Percentiles rank a stretch among this genome's conserved stretches.
phyloP scores from a whole-genome alignment of 2,797 vertebrate genomes.

The Sebastiscus tertius region DNA sequence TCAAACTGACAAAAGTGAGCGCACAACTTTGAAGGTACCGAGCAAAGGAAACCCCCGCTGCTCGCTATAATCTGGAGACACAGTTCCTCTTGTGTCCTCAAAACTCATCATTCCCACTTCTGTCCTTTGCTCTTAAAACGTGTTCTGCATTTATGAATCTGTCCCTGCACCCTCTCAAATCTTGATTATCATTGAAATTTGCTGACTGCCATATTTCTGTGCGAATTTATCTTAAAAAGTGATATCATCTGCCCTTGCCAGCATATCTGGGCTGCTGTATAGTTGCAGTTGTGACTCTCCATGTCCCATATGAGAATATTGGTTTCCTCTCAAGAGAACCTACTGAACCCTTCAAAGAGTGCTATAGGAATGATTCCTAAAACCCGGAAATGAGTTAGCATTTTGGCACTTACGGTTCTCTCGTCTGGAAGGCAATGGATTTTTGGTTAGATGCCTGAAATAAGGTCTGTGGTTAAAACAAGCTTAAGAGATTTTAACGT shows the following conservation, averaged over 20 bases:
- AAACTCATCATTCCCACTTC: background rate
- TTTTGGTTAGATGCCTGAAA: too few relatives aligned
- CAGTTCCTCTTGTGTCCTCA: constrained; percentile 8
- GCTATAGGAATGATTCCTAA: too few relatives aligned
- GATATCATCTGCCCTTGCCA: constrained; percentile 9
- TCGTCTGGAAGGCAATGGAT: too few relatives aligned
- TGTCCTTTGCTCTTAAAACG: constrained; percentile 1
- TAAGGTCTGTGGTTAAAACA: too few relatives aligned
- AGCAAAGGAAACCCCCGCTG: constrained; percentile 24
- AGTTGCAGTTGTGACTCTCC: background rate
- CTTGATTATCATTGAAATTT: background rate
- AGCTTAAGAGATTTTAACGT: too few relatives aligned
- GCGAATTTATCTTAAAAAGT: background rate
- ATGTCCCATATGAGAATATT: constrained; percentile 15
- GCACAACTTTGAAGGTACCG: constrained; percentile 43
- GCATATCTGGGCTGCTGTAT: background rate
- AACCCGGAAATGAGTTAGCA: too few relatives aligned
- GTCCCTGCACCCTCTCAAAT: background rate
- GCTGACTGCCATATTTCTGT: background rate
- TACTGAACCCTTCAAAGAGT: constrained; percentile 5
- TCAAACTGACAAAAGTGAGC: constrained; percentile 45
- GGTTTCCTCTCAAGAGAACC: constrained; percentile 17
- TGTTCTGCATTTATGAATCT: background rate
- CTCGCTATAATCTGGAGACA: constrained; percentile 25
- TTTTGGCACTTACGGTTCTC: too few relatives aligned